Evolutionary conservation across 23 tunicate genomes (phyloP), one percentile per base, ranked within the genome.

Genomic region (Clavelina lepadiformis): DNA sequence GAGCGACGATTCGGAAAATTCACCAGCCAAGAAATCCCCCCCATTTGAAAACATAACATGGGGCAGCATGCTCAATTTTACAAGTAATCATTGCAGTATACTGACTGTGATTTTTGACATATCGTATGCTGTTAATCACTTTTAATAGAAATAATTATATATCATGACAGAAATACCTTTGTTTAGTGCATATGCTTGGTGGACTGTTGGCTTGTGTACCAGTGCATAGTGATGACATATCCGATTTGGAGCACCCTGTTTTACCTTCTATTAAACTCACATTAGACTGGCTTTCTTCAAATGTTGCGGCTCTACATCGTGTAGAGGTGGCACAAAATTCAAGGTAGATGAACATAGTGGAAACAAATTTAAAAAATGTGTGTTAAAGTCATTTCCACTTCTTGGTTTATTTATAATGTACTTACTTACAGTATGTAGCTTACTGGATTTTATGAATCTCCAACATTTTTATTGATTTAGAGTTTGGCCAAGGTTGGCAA

Each of bases 401-500:
- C n/a, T n/a, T n/a, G n/a, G n/a, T n/a, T n/a, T n/a, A n/a, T n/a
- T n/a, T n/a, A n/a, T n/a, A n/a, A n/a, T 41, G 49, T 15, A 8
- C 15, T 41, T 41, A 41, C 49, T 41, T 41, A 11, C 15, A 15
- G 15, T 41, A 8, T 8, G 15, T 41, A 15, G 49, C 15, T 41
- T 8, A 41, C 15, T 41, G 49, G 49, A 8, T 41, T 8, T 41
- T 11, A 8, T 41, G 11, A 41, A 8, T 11, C 11, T 41, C 15
- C 15, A 8, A 41, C 49, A 41, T 65, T 38, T 38, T 21, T 46
- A 34, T 76, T 58, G 28, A 29, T 49, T 27, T 71, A 89, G 97
- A 37, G 97, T 89, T 31, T 89, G 97, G 97, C 83, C 68, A 35
- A 61, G 89, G 35, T 62, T 89, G 30, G 97, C 97, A 1, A 69